These are phyloP conservation scores for Aurelia aurita DNA, from an alignment of 30 jellyfish, hydroid and myxozoan species.

Conservation along the genomic window DNA sequence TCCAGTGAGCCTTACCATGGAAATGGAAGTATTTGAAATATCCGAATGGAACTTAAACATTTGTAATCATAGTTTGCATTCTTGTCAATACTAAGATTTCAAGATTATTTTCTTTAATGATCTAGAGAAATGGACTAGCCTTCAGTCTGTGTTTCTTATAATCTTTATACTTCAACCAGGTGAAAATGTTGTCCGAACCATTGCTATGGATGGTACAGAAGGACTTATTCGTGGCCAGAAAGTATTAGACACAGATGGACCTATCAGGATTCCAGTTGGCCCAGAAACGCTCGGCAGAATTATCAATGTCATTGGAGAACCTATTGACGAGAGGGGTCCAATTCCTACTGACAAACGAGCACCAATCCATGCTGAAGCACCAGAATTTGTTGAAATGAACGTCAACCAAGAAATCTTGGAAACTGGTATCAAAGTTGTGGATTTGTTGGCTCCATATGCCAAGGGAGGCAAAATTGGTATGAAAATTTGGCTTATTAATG, in stretches of 20 bases:
- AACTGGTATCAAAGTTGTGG: slow-evolving; percentile 99
- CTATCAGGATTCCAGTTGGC: slow-evolving; percentile 99
- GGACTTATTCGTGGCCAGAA: slow-evolving; percentile 99
- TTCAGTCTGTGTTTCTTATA: no score
- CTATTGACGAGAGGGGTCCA: slow-evolving; percentile 99
- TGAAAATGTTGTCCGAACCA: slow-evolving; percentile 99
- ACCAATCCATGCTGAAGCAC: slow-evolving; percentile 99
- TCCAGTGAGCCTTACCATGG: no score
- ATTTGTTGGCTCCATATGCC: slow-evolving; percentile 99
- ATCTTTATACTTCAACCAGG: slow-evolving; percentile 56
- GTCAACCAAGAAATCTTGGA: slow-evolving; percentile 98
- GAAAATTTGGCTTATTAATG: background rate
- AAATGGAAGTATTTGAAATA: no score
- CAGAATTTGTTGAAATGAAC: slow-evolving; percentile 99
- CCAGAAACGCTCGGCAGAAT: slow-evolving; percentile 99
- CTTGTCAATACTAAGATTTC: no score
- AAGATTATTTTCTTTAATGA: no score
- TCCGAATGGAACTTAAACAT: no score
- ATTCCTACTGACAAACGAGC: slow-evolving; percentile 94
- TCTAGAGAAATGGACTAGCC: no score
- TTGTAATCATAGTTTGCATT: no score
- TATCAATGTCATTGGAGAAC: slow-evolving; percentile 99
- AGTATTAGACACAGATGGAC: slow-evolving; percentile 97
- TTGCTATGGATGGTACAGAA: slow-evolving; percentile 99
- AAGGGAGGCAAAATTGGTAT: slow-evolving; percentile 99